These are phyloP conservation scores for Peromyscus nudipes DNA, from an alignment of 2,797 vertebrate genomes.

Conservation along the genomic window DNA sequence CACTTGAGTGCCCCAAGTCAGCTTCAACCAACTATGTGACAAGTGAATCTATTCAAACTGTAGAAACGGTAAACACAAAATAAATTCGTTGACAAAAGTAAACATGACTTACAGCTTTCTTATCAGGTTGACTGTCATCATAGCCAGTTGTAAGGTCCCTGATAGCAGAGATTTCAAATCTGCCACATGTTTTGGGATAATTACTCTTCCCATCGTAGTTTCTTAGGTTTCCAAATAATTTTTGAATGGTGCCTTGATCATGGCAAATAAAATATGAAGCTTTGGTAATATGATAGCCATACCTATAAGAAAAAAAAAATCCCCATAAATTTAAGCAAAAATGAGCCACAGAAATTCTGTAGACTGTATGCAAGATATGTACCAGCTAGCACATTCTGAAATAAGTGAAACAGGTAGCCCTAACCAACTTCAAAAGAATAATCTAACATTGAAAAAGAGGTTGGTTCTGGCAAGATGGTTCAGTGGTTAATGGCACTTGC, in stretches of 20 bases:
- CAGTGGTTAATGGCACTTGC: not conserved
- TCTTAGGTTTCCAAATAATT: conserved; percentile 94
- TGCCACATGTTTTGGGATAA: conserved; percentile 94
- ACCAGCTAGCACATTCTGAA: conserved; percentile 6
- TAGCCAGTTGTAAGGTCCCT: conserved; percentile 97
- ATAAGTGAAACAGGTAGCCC: not conserved
- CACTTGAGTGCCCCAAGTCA: not conserved
- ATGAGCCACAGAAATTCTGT: not conserved
- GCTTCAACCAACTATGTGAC: not conserved
- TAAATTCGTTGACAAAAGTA: not conserved
- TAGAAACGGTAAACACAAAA: not conserved
- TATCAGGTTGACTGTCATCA: conserved; percentile 93
- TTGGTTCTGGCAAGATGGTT: not conserved
- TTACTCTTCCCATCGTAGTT: conserved; percentile 91
- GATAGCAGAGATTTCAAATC: conserved; percentile 92
- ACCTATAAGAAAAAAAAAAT: conserved; percentile 89
- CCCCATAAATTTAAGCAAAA: conserved; percentile 41
- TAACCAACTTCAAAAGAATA: not conserved
- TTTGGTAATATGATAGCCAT: conserved; percentile 97
- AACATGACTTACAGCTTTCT: conserved; percentile 93
- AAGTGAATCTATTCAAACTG: not conserved
- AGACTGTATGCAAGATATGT: not conserved
- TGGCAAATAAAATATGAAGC: conserved; percentile 99
- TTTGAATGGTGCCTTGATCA: conserved; percentile 92
- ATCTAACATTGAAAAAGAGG: not conserved